Percentiles rank a stretch among this genome's conserved stretches.
These are phyloP conservation scores for Halichoeres trimaculatus DNA, from an alignment of 2,113 vertebrate genomes.

Conservation along the genomic window DNA sequence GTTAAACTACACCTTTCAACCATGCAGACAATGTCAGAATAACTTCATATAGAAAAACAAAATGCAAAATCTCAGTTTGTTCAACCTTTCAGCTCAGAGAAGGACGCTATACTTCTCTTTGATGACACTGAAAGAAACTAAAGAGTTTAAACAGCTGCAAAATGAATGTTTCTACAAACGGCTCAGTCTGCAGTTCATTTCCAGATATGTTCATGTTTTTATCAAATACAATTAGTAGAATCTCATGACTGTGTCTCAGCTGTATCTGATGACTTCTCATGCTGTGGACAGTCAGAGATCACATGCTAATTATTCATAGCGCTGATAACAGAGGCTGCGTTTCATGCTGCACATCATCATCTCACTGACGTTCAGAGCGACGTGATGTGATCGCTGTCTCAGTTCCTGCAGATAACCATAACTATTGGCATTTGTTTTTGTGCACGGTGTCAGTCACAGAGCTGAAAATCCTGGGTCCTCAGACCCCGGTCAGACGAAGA, in stretches of 20 bases:
- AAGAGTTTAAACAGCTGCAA: not conserved
- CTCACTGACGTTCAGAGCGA: slow-evolving; percentile 13
- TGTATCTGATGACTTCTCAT: slow-evolving; percentile 8
- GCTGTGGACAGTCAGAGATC: slow-evolving; percentile 35
- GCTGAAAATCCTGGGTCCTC: not conserved
- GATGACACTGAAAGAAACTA: not conserved
- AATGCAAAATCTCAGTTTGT: too few relatives aligned
- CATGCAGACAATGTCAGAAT: too few relatives aligned
- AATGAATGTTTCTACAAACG: not conserved
- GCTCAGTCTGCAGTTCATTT: not conserved
- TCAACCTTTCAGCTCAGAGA: too few relatives aligned
- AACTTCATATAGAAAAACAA: too few relatives aligned
- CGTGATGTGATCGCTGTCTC: not conserved
- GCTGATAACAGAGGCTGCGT: slow-evolving; percentile 32
- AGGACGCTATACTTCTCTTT: too few relatives aligned
- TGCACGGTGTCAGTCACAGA: not conserved
- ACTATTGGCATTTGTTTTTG: not conserved
- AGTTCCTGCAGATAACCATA: not conserved
- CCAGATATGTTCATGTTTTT: not conserved
- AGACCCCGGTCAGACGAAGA: not conserved
- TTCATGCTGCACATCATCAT: slow-evolving; percentile 19
- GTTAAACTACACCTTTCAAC: too few relatives aligned
- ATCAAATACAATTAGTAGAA: slow-evolving; percentile 14
- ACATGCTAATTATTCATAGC: slow-evolving; percentile 47
- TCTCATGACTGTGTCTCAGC: slow-evolving; percentile 31